Percentiles rank a stretch among this genome's conserved stretches.
Conservation (phyloP, 2,113 vertebrate genomes). For the Alaudala cheleensis region DNA sequence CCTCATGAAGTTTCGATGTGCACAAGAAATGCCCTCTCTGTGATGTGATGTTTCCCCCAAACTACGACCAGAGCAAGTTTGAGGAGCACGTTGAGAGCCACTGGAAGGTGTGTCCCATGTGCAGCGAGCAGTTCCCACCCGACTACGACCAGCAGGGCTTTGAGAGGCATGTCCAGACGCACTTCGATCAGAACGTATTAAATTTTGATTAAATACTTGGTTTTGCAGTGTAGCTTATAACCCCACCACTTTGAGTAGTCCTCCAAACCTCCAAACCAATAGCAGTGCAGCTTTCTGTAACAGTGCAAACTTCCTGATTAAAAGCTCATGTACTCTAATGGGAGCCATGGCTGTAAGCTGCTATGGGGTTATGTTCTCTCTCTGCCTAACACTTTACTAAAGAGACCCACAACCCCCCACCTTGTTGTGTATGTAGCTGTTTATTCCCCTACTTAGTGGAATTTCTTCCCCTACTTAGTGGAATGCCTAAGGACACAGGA, state of each 20-base stretch:
- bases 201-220: slow-evolving; percentile 82
- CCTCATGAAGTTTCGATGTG: slow-evolving; percentile 80
- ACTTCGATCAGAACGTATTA: slow-evolving; percentile 89
- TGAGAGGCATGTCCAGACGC: slow-evolving; percentile 94
- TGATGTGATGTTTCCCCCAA: slow-evolving; percentile 94
- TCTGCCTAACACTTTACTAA: slow-evolving; percentile 47
- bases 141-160: slow-evolving; percentile 95
- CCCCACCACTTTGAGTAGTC: not conserved
- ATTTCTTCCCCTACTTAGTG: slow-evolving; percentile 59
- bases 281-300: not conserved
- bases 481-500: slow-evolving; percentile 29
- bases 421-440: slow-evolving; percentile 54
- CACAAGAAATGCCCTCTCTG: slow-evolving; percentile 96
- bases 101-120: slow-evolving; percentile 99
- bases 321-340: slow-evolving; percentile 13
- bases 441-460: slow-evolving; percentile 60
- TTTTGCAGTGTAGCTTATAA: slow-evolving; percentile 47
- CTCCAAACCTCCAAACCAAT: not conserved
- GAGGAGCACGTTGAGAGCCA: slow-evolving; percentile 98
- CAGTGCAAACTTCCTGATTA: slow-evolving; percentile 17
- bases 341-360: slow-evolving; percentile 46
- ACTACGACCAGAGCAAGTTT: slow-evolving; percentile 97
- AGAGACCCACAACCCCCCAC: not conserved
- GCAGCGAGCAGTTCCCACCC: slow-evolving; percentile 94
- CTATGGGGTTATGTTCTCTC: slow-evolving; percentile 39